A percentile compares a stretch with the other conserved stretches of the same genome.
Conservation (phyloP, 2,888 invertebrate genomes). For the Cryptus armator region DNA sequence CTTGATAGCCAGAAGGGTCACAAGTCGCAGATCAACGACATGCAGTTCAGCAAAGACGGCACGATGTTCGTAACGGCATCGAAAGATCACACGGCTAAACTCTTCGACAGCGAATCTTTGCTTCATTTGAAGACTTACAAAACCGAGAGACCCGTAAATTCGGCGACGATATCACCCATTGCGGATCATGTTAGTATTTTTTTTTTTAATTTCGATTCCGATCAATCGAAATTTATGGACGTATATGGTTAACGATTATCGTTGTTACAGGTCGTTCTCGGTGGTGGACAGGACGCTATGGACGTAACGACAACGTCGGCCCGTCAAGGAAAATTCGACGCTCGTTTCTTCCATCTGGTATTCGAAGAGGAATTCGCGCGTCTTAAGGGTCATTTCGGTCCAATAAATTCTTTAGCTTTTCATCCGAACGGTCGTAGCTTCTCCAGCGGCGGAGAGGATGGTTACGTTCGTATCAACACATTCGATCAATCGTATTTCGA, state of each 20-base stretch:
- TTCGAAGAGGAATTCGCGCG: conserved; percentile 92
- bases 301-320: conserved; percentile 98
- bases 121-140: conserved; percentile 97
- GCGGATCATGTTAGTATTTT: conserved; percentile 92
- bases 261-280: conserved; percentile 91
- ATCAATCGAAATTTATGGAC: background rate
- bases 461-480: conserved; percentile 97
- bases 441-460: conserved; percentile 99
- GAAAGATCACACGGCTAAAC: conserved; percentile 97
- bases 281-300: conserved; percentile 99
- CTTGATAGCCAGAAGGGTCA: conserved; percentile 93
- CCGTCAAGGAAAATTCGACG: conserved; percentile 98
- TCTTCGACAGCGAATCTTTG: conserved; percentile 96
- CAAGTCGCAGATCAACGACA: conserved; percentile 95
- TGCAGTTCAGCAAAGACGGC: conserved; percentile 97
- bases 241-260: background rate
- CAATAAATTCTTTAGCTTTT: conserved; percentile 99
- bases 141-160: conserved; percentile 99
- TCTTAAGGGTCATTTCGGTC: conserved; percentile 99
- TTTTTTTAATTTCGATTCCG: background rate
- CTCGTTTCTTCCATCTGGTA: conserved; percentile 89
- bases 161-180: conserved; percentile 98
- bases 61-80: conserved; percentile 99
- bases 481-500: conserved; percentile 99
- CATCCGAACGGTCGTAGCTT: conserved; percentile 99